Conservation (phyloP, 2,113 vertebrate genomes). For the Platycercus adscitus region DNA sequence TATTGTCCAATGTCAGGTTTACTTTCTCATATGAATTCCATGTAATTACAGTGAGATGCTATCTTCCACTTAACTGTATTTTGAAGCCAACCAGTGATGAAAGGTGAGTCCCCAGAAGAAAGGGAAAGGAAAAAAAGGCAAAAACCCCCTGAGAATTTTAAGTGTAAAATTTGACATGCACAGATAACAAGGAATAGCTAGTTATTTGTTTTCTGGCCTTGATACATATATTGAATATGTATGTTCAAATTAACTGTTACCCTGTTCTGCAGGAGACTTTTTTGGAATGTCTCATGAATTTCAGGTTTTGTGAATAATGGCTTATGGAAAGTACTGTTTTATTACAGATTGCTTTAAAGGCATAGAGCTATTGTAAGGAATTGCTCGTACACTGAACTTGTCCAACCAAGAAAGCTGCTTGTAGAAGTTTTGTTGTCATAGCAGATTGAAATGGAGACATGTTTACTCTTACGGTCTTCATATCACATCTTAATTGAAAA, state of each 20-base stretch:
- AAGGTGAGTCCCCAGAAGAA: conserved; percentile 69
- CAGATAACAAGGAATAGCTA: conserved; percentile 51
- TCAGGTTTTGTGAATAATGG: conserved; percentile 70
- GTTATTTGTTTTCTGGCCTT: conserved; percentile 62
- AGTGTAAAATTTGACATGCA: conserved; percentile 71
- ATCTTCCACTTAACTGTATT: conserved; percentile 76
- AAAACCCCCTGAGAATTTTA: conserved; percentile 26
- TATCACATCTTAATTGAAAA: conserved; percentile 61
- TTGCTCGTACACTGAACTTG: conserved; percentile 14
- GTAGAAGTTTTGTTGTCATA: conserved; percentile 33
- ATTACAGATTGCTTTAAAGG: conserved; percentile 57
- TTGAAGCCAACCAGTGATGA: conserved; percentile 76
- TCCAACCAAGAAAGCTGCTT: conserved; percentile 51
- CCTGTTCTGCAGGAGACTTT: conserved; percentile 76
- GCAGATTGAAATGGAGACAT: conserved; percentile 51
- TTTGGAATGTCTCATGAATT: conserved; percentile 73
- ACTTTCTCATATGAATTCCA: conserved; percentile 71
- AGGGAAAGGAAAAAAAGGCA: not conserved
- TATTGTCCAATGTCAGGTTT: conserved; percentile 75
- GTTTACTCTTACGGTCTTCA: conserved; percentile 70
- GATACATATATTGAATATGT: conserved; percentile 50
- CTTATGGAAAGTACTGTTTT: conserved; percentile 62
- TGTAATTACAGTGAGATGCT: conserved; percentile 72
- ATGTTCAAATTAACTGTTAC: conserved; percentile 71
- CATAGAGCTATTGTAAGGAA: conserved; percentile 52